These are phyloP conservation scores for Neodon shergylaensis DNA, from an alignment of 2,113 vertebrate species.

Conservation along the genomic window DNA sequence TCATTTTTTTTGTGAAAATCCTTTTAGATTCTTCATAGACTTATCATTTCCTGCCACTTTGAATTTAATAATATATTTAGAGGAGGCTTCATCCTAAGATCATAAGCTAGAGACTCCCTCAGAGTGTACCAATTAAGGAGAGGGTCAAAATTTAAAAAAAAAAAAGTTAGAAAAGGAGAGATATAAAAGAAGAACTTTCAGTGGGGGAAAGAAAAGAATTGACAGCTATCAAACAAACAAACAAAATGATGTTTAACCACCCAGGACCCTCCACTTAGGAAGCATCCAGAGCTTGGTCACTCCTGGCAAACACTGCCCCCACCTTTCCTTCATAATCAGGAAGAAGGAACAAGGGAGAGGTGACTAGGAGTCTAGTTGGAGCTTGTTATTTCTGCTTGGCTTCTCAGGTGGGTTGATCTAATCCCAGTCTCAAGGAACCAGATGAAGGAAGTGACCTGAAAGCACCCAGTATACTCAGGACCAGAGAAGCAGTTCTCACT, in stretches of 20 bases:
- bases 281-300: background rate
- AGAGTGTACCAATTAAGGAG: background rate
- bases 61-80: background rate
- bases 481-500: background rate
- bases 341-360: background rate
- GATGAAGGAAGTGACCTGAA: background rate
- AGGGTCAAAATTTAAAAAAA: too few species aligned
- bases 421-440: background rate
- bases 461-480: too few species aligned
- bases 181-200: background rate
- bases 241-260: background rate
- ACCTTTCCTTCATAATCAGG: background rate
- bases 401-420: background rate
- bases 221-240: background rate
- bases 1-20: background rate
- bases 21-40: background rate
- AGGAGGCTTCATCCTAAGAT: background rate
- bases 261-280: background rate
- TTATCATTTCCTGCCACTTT: background rate
- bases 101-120: too few species aligned
- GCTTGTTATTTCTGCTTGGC: background rate
- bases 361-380: background rate
- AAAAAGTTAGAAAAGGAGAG: background rate
- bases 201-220: background rate
- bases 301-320: background rate